Evolutionary conservation across 1,140 invertebrate species (phyloP).

Genomic region (Wasmannia auropunctata): DNA sequence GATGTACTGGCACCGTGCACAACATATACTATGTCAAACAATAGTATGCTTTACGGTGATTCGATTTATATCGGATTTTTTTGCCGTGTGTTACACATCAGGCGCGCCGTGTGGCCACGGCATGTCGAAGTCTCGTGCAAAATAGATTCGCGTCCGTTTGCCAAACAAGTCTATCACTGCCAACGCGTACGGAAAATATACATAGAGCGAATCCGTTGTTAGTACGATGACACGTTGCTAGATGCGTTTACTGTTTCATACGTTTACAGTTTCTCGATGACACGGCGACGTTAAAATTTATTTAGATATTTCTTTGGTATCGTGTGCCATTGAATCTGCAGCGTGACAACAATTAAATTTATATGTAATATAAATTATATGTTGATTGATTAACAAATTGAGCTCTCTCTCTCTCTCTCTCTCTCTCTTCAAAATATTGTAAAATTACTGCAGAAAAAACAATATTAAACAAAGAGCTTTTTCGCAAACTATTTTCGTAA

Average conservation of each 20-base stretch:
- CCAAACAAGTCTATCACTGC: conserved; percentile 60
- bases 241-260: not conserved
- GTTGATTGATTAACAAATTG: not conserved
- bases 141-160: conserved; percentile 44
- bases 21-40: conserved; percentile 34
- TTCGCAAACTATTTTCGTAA: not conserved
- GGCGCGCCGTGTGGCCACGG: conserved; percentile 17
- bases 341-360: not conserved
- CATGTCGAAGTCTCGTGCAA: conserved; percentile 41
- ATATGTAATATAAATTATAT: not conserved
- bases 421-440: not conserved
- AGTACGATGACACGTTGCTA: conserved; percentile 34
- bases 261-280: not conserved
- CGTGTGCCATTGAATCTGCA: not conserved
- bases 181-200: conserved; percentile 38
- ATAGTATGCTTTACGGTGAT: conserved; percentile 70
- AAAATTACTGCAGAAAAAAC: not conserved
- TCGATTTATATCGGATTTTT: conserved; percentile 73
- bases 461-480: not conserved
- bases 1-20: not conserved
- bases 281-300: not conserved
- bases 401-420: too few species aligned
- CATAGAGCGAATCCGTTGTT: conserved; percentile 42
- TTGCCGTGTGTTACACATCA: conserved; percentile 45
- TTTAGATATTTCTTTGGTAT: not conserved